These are phyloP conservation scores for Spilarctia lutea DNA, from an alignment of 2,888 invertebrate genomes.

Conservation along the genomic window DNA sequence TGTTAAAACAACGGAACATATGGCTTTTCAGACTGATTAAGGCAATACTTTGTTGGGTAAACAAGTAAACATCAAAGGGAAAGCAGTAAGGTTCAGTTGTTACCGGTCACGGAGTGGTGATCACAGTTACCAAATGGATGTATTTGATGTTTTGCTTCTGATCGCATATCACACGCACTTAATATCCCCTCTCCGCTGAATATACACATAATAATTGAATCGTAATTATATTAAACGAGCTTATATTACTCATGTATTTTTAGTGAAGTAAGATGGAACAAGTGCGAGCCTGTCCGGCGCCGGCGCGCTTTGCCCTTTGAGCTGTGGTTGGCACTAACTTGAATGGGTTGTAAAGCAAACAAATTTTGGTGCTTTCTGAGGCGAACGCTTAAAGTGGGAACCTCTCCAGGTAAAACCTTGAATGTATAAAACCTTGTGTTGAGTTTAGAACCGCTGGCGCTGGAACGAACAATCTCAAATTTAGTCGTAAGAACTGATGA, in stretches of 20 bases:
- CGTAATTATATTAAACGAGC: conserved; percentile 42
- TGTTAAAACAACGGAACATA: not conserved
- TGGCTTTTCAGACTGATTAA: not conserved
- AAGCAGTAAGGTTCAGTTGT: not conserved
- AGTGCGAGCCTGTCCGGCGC: conserved; percentile 15
- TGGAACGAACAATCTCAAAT: conserved; percentile 61
- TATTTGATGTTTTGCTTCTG: conserved; percentile 2
- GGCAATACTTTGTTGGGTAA: not conserved
- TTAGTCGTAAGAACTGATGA: conserved; percentile 54
- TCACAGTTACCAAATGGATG: not conserved
- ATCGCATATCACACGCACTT: not conserved
- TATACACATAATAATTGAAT: conserved; percentile 22
- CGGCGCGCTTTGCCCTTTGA: conserved; percentile 11
- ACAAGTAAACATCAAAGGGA: not conserved
- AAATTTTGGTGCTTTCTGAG: conserved; percentile 25
- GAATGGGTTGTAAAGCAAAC: conserved; percentile 12
- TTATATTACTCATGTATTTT: conserved; percentile 39
- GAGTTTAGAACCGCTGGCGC: conserved; percentile 34
- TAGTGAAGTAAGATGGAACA: conserved; percentile 23
- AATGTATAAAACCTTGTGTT: conserved; percentile 5
- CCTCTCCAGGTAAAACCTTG: conserved; percentile 27
- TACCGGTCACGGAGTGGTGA: conserved; percentile 1
- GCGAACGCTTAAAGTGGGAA: conserved; percentile 26
- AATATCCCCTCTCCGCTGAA: conserved; percentile 8
- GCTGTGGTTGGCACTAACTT: conserved; percentile 1